Evolutionary conservation across 2,888 invertebrate genomes (phyloP), one percentile per base, ranked within the genome.

Genomic region (Dasypogon diadema): DNA sequence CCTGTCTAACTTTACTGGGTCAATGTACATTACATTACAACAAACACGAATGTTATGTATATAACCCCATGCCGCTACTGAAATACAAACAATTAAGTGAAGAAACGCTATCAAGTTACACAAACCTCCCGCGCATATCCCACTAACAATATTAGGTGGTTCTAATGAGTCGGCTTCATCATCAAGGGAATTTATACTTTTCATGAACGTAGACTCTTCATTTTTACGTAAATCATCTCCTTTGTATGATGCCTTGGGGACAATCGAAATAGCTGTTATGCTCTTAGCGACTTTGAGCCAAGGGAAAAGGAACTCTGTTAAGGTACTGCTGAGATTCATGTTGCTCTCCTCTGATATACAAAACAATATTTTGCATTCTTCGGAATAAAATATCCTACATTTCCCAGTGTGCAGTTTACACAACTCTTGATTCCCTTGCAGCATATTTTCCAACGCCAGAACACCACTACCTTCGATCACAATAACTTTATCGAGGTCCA

Each of bases 71-170:
- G 81, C 82, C 5, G 82, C 84, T 77, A 84, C 85, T 85, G 22
- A 1, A 79, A 78, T 14, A 1, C 14, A 21, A 48, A 14, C 16
- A 14, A n/a, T 48, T 14, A 48, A 48, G 48, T 14, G 16, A 14
- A 21, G 16, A 63, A 8, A 5, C n/a, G 74, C 34, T 30, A 26
- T 18, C 18, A 24, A 8, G 5, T 1, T 22, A 30, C 46, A 56
- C 46, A 78, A 80, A 85, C 85, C 80, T 72, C 86, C 85, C 2
- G 85, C 85, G 51, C 83, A 81, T 1, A 83, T 82, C 1, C 85
- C 86, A 0, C 82, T 82, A 68, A 86, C 83, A 42, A 86, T 86
- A 78, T 85, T 85, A 0, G 85, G 85, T 8, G 83, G 79, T 75
- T 85, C 83, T n/a, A 85, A 75, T 4, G 82, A 80, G 4, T 79